Base-by-base conservation (phyloP, 2,888 invertebrate genomes). In the Ornithoptera alexandrae region DNA sequence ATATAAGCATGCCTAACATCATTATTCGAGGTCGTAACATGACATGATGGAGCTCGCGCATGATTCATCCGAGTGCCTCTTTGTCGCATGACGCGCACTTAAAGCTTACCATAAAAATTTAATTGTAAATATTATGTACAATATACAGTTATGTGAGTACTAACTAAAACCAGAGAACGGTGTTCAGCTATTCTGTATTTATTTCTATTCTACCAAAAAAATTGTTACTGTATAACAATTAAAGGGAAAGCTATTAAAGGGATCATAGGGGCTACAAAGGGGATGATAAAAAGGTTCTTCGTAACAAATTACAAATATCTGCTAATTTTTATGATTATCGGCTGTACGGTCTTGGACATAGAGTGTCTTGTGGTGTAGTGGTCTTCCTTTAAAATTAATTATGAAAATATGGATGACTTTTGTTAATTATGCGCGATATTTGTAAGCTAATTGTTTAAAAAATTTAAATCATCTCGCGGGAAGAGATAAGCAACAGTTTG, bases 11-110 rank as follows among this genome's bases (percentile, higher is more conserved):
- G 81, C 79, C 87, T 90, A 83, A 77, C 74, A 73, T 75, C 79
- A 79, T 78, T 80, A 83, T 86, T 86, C 85, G 90, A 88, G 89
- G 88, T 87, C 88, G 81, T 83, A 86, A 83, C 81, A 80, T 83
- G 89, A 87, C 88, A 87, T 85, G 87, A 85, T 82, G 83, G 76
- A 83, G 86, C 83, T 78, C 76, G 84, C 81, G 83, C 81, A 84
- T 90, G 90, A 90, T 85, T 90, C 90, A 90, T 83, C 80, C 76
- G 73, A 75, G 76, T 79, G 77, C 78, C 78, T 79, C 80, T 74
- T 71, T 77, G 83, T 85, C 83, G 80, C 82, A 74, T 79, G 73
- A 72, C 63, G 68, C 62, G 69, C 70, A 71, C 70, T 69, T 71
- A 46, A 57, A 67, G 70, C 70, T 70, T 70, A 64, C 22, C 64